Evolutionary conservation across 2,113 vertebrate genomes (phyloP).

Genomic region (Myanophis thanlyinensis): DNA sequence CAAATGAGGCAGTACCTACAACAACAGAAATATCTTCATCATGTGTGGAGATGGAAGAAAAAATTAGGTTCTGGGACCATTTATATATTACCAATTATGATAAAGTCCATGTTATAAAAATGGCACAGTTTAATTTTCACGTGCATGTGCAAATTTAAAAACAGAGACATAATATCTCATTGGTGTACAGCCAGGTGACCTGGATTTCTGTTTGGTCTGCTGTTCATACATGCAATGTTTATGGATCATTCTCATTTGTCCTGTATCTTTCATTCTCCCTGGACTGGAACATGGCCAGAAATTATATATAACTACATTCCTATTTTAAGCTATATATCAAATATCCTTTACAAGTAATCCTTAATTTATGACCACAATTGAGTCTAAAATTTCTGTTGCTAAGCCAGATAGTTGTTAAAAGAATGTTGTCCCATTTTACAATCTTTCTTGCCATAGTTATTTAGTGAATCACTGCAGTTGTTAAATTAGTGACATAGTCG

Average conservation of each 20-base stretch:
- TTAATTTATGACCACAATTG: neutral
- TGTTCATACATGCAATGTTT: neutral
- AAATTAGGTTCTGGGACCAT: neutral
- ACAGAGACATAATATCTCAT: neutral
- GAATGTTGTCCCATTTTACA: no score
- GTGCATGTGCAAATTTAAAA: neutral
- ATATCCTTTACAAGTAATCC: neutral
- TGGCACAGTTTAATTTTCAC: neutral
- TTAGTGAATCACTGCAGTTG: neutral
- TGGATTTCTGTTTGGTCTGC: neutral
- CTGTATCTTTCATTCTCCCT: neutral
- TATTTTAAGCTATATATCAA: neutral
- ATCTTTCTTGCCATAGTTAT: no score
- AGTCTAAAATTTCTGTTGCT: no score
- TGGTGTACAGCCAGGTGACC: neutral
- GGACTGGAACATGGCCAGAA: neutral
- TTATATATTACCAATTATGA: neutral
- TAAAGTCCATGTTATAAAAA: neutral
- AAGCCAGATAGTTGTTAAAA: no score
- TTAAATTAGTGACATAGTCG: neutral
- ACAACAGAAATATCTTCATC: neutral
- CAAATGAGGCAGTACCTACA: neutral
- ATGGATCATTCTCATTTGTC: neutral
- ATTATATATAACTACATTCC: neutral
- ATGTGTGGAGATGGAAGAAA: neutral